Percentiles rank a stretch among this genome's conserved stretches.
Conservation (phyloP, 2,888 invertebrate species). For the Napeogenes inachia region DNA sequence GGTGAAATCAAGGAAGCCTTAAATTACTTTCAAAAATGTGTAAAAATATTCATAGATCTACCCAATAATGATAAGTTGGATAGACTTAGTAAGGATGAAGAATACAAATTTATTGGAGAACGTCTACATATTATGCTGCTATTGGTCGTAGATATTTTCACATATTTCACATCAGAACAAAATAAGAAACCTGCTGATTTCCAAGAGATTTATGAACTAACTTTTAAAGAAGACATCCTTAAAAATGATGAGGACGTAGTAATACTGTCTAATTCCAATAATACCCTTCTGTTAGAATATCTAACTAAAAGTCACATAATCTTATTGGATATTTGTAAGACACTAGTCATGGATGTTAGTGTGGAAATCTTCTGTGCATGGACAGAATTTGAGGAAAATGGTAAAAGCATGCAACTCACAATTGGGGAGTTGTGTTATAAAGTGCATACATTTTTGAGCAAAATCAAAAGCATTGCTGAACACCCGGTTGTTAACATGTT, state of each 20-base stretch:
- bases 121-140: conserved; percentile 47
- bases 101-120: conserved; percentile 54
- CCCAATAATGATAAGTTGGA: conserved; percentile 53
- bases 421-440: conserved; percentile 60
- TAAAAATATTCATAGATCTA: conserved; percentile 53
- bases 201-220: conserved; percentile 47
- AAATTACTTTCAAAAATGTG: conserved; percentile 48
- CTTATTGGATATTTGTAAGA: conserved; percentile 53
- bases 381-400: conserved; percentile 63
- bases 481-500: conserved; percentile 59
- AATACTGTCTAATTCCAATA: conserved; percentile 42
- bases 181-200: conserved; percentile 38
- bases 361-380: conserved; percentile 68
- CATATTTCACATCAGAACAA: conserved; percentile 28
- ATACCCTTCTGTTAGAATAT: conserved; percentile 43
- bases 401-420: conserved; percentile 55
- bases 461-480: conserved; percentile 40
- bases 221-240: conserved; percentile 44
- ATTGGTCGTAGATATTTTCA: conserved; percentile 23
- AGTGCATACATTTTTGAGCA: conserved; percentile 42
- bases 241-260: conserved; percentile 31
- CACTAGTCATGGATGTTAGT: conserved; percentile 60
- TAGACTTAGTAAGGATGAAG: conserved; percentile 45
- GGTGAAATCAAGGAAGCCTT: conserved; percentile 38
- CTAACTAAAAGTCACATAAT: conserved; percentile 47